Evolutionary conservation across 2,797 vertebrate species (phyloP).

Genomic region (Spinus olivaceus): DNA sequence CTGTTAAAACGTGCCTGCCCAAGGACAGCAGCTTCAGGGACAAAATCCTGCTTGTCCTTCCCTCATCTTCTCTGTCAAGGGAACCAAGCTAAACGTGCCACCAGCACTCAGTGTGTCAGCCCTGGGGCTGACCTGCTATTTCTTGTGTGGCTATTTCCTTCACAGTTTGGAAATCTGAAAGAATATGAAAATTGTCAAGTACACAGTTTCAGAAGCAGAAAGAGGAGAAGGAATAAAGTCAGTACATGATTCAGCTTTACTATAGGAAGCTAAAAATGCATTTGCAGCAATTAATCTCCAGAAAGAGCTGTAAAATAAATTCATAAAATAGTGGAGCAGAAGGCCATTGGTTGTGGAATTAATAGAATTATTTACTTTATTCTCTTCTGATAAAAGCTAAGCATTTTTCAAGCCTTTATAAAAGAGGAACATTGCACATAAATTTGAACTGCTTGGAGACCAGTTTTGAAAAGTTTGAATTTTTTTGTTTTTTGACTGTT

Average conservation of each 20-base stretch:
- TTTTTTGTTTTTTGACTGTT: neutral
- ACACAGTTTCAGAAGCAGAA: neutral
- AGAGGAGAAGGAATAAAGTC: neutral
- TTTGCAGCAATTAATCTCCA: neutral
- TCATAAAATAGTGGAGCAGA: neutral
- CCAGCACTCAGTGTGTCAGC: neutral
- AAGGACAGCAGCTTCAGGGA: neutral
- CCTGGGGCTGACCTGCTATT: neutral
- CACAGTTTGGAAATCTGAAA: neutral
- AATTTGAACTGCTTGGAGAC: neutral
- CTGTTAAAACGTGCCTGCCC: neutral
- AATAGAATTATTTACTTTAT: neutral
- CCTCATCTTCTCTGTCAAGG: neutral
- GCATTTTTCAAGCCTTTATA: neutral
- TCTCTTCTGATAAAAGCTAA: neutral
- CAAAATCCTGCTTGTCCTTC: neutral
- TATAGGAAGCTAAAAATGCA: neutral
- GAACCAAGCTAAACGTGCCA: neutral
- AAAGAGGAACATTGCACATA: neutral
- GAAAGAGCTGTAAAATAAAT: neutral
- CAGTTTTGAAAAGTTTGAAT: neutral
- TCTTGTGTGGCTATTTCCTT: neutral
- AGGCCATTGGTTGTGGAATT: neutral
- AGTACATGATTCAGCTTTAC: neutral
- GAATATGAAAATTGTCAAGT: neutral